A percentile compares a stretch with the other conserved stretches of the same genome.
phyloP scores from a whole-genome alignment of 2,888 invertebrate genomes.

The Elaeidobius kamerunicus region DNA sequence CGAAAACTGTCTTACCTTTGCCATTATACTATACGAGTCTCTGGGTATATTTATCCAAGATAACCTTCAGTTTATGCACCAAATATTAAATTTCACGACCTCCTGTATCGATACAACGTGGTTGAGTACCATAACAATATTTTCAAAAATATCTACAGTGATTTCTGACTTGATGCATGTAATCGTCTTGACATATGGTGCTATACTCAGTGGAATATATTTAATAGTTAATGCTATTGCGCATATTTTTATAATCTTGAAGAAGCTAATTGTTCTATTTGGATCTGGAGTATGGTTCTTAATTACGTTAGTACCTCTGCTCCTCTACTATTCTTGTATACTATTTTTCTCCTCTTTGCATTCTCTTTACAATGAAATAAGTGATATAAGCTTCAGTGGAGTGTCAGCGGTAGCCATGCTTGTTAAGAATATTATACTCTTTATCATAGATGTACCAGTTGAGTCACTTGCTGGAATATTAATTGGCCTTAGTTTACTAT shows the following conservation, averaged over 20 bases:
- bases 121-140: not conserved
- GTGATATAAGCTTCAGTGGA: constrained; percentile 25
- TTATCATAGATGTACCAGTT: constrained; percentile 43
- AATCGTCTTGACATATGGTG: not conserved
- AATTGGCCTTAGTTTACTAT: constrained; percentile 37
- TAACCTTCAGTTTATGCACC: constrained; percentile 28
- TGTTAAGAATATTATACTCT: constrained; percentile 28
- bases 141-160: not conserved
- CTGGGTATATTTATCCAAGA: constrained; percentile 38
- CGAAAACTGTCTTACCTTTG: constrained; percentile 22
- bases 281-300: constrained; percentile 44
- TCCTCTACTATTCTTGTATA: constrained; percentile 27
- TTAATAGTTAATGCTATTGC: constrained; percentile 19
- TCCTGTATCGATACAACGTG: not conserved
- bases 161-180: not conserved
- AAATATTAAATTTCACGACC: not conserved
- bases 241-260: constrained; percentile 33
- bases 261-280: constrained; percentile 38
- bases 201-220: not conserved
- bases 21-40: constrained; percentile 37
- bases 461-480: constrained; percentile 41
- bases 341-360: constrained; percentile 7
- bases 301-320: constrained; percentile 39
- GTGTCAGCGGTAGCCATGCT: constrained; percentile 19
- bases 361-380: constrained; percentile 13